A percentile compares a stretch with the other conserved stretches of the same genome.
Conservation (phyloP, 64 coral and sea anemone species). For the Platygyra sinensis region DNA sequence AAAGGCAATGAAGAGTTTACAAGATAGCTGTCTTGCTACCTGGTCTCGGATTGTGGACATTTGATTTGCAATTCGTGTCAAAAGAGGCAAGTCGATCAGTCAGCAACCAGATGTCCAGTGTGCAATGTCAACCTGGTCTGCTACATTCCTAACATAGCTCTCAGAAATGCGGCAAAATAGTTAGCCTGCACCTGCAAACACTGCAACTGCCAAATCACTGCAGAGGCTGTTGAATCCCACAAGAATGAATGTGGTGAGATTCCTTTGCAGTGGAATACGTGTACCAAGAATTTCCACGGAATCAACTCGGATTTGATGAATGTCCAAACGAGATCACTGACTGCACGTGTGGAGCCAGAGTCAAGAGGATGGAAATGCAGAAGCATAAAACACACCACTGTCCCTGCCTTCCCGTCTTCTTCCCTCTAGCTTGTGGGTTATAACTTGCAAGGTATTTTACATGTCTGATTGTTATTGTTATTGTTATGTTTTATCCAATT, state of each 20-base stretch:
- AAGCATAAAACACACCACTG: neutral
- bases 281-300: neutral
- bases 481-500: too few species aligned
- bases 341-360: neutral
- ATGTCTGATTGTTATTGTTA: too few species aligned
- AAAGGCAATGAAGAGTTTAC: too few species aligned
- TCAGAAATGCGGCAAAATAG: neutral
- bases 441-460: neutral
- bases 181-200: neutral
- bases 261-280: constrained; percentile 5
- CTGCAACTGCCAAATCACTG: neutral
- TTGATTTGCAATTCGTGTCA: neutral
- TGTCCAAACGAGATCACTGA: too few species aligned
- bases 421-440: neutral
- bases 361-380: neutral
- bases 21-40: neutral
- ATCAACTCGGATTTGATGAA: neutral
- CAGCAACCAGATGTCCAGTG: neutral
- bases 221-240: neutral
- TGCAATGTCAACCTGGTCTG: neutral
- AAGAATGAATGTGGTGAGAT: neutral
- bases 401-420: neutral
- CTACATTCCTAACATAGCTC: constrained; percentile 12
- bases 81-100: neutral
- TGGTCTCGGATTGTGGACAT: neutral